A percentile compares a stretch with the other conserved stretches of the same genome.
phyloP scores from a whole-genome alignment of 2,113 vertebrate species.

The Centropus bengalensis region DNA sequence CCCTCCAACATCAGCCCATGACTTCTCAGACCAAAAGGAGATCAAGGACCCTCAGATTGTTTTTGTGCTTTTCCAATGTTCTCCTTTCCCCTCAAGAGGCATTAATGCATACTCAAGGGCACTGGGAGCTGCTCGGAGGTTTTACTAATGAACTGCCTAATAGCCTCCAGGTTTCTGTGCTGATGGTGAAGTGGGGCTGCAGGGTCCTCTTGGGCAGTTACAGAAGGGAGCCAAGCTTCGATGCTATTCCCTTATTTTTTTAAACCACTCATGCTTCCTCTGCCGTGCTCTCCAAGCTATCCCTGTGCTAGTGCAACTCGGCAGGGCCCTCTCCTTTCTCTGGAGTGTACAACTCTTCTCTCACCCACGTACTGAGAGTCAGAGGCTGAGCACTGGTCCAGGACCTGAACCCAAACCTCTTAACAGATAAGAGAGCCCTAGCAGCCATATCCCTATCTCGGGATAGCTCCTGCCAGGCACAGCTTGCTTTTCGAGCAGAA shows the following conservation, averaged over 20 bases:
- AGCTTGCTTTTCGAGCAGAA: background rate
- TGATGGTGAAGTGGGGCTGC: background rate
- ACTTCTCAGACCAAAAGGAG: slow-evolving; percentile 9
- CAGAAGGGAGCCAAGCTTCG: background rate
- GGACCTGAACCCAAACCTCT: background rate
- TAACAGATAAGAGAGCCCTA: background rate
- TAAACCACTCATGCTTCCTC: background rate
- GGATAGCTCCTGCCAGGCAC: background rate
- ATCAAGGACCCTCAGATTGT: slow-evolving; percentile 48
- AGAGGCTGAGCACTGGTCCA: background rate
- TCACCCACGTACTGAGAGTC: background rate
- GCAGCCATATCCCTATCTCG: background rate
- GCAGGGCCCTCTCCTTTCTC: background rate
- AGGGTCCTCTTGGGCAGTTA: background rate
- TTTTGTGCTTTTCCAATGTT: slow-evolving; percentile 46
- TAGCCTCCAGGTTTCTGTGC: slow-evolving; percentile 15
- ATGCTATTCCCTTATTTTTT: background rate
- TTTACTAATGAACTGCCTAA: slow-evolving; percentile 67
- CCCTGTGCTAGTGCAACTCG: background rate
- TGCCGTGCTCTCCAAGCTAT: background rate
- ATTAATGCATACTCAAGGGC: slow-evolving; percentile 53
- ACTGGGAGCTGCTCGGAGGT: slow-evolving; percentile 25
- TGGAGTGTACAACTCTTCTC: background rate
- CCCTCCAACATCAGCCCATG: slow-evolving; percentile 2
- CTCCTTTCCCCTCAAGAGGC: slow-evolving; percentile 52